Base-by-base conservation (phyloP, 2,113 vertebrate species). In the Grammomys dolichurus region DNA sequence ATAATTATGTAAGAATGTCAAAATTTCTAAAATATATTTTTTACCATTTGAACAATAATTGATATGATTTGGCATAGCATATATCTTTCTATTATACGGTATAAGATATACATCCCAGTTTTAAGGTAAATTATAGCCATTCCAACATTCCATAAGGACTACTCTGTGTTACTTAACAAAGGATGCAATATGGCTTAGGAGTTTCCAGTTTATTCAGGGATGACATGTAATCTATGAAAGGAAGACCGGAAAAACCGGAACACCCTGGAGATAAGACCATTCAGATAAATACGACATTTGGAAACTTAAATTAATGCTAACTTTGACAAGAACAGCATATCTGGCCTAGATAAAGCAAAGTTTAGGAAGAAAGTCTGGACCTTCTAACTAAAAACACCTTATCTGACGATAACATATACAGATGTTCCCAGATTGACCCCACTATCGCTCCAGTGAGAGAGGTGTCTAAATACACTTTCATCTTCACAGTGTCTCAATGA, bases 361-460 rank as follows among this genome's bases (percentile, higher is more conserved):
- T 24, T 36, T 36, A 82, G 65, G 58, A 22, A 36, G 7, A 43
- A 78, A 46, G 3, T 1, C 24, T 11, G 7, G 14, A 56, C 58
- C 14, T 14, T 24, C 17, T 43, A 31, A 63, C 9, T 72, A 20
- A 73, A 3, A 13, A 22, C 26, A 17, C 2, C 36, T 51, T 14
- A 31, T 36, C 1, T 36, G 7, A 11, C 16, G 7, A 8, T 13
- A 72, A 1, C 13, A 11, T 19, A 12, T 70, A 19, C 65, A 16
- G 13, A 60, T 33, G 24, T 36, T 11, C 12, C 8, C 12, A 46
- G 3, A 1, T 31, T 56, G 2, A 17, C 36, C 12, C 19, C 28
- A 36, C 0, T 0, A 36, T 60, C 1, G 1, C 31, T 54, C 19
- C 7, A 63, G 16, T 6, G 67, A 43, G 13, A 65, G 11, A 0